These are phyloP conservation scores for Orchestia grillus DNA, from an alignment of 1,140 invertebrate species.

Conservation along the genomic window DNA sequence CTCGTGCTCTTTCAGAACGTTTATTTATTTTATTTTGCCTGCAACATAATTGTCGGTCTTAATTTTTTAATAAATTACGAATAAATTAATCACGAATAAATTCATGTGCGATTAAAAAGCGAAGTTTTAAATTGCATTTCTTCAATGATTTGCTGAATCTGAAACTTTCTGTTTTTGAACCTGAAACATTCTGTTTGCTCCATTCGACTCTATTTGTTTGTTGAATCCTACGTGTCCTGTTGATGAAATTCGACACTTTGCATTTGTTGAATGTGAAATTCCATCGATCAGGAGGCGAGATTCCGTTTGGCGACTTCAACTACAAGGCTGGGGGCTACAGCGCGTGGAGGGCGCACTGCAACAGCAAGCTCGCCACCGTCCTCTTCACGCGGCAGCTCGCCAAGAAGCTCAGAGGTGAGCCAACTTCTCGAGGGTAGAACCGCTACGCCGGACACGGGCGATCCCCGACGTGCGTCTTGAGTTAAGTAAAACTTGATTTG, in stretches of 20 bases:
- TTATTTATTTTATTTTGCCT: too few species aligned
- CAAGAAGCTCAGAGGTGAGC: slow-evolving; percentile 77
- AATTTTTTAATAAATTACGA: too few species aligned
- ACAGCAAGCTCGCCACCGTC: slow-evolving; percentile 91
- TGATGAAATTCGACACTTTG: not conserved
- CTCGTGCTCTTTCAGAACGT: too few species aligned
- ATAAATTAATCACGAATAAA: too few species aligned
- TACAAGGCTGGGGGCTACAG: slow-evolving; percentile 36
- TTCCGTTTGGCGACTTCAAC: slow-evolving; percentile 58
- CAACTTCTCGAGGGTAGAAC: not conserved
- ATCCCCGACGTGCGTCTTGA: too few species aligned
- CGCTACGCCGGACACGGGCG: too few species aligned
- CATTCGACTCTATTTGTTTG: not conserved
- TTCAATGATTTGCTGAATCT: too few species aligned
- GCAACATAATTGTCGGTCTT: too few species aligned
- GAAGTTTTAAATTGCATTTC: too few species aligned
- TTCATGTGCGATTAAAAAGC: too few species aligned
- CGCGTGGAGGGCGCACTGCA: slow-evolving; percentile 78
- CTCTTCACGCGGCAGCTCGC: slow-evolving; percentile 86
- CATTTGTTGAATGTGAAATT: not conserved
- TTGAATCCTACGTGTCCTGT: not conserved
- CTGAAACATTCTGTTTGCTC: not conserved
- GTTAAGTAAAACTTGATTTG: too few species aligned
- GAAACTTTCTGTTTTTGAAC: too few species aligned
- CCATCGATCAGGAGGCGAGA: not conserved